phyloP scores from a whole-genome alignment of 2,113 vertebrate genomes.

The Microcebus murinus region DNA sequence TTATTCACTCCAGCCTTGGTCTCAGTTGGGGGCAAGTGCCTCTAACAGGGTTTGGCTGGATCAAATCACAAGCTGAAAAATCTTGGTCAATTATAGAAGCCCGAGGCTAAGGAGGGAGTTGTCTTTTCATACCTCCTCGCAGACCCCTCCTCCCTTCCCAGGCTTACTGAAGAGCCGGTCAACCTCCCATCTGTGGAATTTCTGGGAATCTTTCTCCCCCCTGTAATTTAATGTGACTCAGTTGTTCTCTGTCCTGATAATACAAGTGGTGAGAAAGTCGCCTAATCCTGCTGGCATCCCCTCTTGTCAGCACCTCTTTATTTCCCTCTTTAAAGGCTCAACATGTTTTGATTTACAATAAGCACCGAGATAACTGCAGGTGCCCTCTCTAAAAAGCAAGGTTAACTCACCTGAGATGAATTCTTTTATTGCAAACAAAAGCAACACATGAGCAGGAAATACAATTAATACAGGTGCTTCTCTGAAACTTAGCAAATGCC shows the following conservation, averaged over 20 bases:
- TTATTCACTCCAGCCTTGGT: slow-evolving; percentile 87
- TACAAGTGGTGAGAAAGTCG: slow-evolving; percentile 86
- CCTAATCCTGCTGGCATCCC: slow-evolving; percentile 88
- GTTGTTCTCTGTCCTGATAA: slow-evolving; percentile 85
- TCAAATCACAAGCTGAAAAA: slow-evolving; percentile 89
- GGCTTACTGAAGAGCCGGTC: slow-evolving; percentile 82
- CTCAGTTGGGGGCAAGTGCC: slow-evolving; percentile 88
- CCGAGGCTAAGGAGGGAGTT: slow-evolving; percentile 84
- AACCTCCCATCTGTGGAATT: slow-evolving; percentile 86
- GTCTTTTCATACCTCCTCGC: slow-evolving; percentile 78
- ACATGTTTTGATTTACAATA: slow-evolving; percentile 90
- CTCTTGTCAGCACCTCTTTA: slow-evolving; percentile 90
- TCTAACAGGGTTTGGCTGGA: slow-evolving; percentile 89
- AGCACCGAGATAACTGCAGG: slow-evolving; percentile 87
- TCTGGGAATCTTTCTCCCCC: slow-evolving; percentile 87
- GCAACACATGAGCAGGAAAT: slow-evolving; percentile 86
- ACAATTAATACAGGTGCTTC: slow-evolving; percentile 91
- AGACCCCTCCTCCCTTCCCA: slow-evolving; percentile 80
- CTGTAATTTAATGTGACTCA: slow-evolving; percentile 90
- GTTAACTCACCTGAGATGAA: slow-evolving; percentile 91
- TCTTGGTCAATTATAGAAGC: slow-evolving; percentile 89
- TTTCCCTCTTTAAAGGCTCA: slow-evolving; percentile 89
- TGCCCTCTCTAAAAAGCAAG: slow-evolving; percentile 89
- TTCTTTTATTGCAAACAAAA: slow-evolving; percentile 89
- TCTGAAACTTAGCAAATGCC: slow-evolving; percentile 83